Base-by-base conservation (phyloP, 2,888 invertebrate genomes). In the Escarpia spicata region DNA sequence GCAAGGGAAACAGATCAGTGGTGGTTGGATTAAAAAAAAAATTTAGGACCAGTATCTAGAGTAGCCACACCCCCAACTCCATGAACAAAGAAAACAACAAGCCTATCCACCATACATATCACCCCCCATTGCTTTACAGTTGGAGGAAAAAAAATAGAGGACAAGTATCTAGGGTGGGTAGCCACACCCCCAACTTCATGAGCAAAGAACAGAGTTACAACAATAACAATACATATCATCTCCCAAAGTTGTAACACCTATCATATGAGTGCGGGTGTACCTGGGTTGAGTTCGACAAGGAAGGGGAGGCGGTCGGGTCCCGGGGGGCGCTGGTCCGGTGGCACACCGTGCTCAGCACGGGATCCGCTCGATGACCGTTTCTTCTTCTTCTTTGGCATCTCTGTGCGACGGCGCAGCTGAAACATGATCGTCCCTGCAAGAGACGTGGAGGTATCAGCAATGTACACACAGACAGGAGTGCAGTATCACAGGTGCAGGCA, bases 371-470 rank as follows among this genome's bases (percentile, higher is more conserved):
- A 90, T 15, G 91, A 75, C 19, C 60, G 58, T 31, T 92, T 92
- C 91, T 93, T 93, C 44, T 92, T 60, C 90, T 92, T 93, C 92
- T 93, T 93, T 26, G 94, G 94, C 91, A 92, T 92, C 96, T 99
- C 99, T 92, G 98, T 98, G 96, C 99, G 97, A 96, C 98, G 97
- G 96, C 99, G 97, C 96, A 99, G 98, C 97, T 99, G 99, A 97
- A 99, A 99, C 98, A 99, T 99, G 96, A 99, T 92, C 4, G 93
- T 93, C 58, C 94, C 93, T 94, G 92, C 19, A 92, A 91, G 43
- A 92, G 31, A 75, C 19, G 37, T 31, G 45, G 12, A 91, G 44
- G 91, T 15, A 19, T 26, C 91, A 19, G 15, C 43, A 90, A 90
- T 26, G 26, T 60, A 12, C 4, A 4, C 60, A 60, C 60, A 6